These are phyloP conservation scores for Luidia sarsii DNA, from an alignment of 53 echinoderm and acorn worm genomes.

Conservation along the genomic window DNA sequence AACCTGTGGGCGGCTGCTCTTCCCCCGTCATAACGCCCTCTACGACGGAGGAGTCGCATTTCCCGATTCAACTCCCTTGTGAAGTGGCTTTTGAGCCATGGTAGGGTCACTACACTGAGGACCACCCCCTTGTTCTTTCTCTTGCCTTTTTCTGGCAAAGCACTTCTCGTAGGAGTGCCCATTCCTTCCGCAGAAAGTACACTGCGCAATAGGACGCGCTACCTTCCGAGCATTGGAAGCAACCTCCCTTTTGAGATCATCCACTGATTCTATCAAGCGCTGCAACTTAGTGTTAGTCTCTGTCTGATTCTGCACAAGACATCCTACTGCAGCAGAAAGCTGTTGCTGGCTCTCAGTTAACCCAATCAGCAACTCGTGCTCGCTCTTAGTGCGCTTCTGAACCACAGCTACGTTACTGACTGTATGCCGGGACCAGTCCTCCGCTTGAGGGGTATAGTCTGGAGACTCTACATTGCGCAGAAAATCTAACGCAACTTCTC, in stretches of 20 bases:
- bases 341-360: constrained; percentile 5
- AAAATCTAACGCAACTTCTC: neutral
- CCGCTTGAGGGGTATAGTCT: neutral
- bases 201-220: neutral
- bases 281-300: constrained; percentile 4
- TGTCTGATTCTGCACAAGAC: neutral
- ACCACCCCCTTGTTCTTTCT: neutral
- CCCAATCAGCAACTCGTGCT: constrained; percentile 7
- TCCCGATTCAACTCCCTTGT: neutral
- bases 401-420: neutral
- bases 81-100: neutral
- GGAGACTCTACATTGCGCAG: neutral
- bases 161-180: constrained; percentile 1
- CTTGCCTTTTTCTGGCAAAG: constrained; percentile 2
- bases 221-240: neutral
- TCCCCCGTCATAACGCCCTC: constrained; percentile 11
- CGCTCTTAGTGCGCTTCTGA: constrained; percentile 1
- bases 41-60: constrained; percentile 10
- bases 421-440: neutral
- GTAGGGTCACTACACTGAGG: neutral
- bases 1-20: neutral
- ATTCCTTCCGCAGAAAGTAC: neutral
- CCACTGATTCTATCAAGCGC: neutral
- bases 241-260: no score
- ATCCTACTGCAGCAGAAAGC: constrained; percentile 4